These are phyloP conservation scores for Nymphalis c-album DNA, from an alignment of 2,888 invertebrate species.

Conservation along the genomic window DNA sequence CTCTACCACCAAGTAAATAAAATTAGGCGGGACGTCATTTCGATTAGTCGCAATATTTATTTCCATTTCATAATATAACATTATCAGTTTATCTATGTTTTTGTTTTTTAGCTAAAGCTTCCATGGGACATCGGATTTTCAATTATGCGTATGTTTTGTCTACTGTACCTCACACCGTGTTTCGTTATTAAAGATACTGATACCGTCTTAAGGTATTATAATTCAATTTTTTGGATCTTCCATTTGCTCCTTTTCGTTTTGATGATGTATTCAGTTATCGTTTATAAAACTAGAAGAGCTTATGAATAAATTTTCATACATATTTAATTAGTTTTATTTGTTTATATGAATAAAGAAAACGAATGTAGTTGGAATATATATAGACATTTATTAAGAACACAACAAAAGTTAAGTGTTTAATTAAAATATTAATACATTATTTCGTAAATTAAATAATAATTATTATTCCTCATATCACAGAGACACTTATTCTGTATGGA, in stretches of 20 bases:
- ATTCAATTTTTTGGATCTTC: constrained; percentile 70
- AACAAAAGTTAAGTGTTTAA: background rate
- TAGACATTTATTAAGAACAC: background rate
- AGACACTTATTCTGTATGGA: constrained; percentile 33
- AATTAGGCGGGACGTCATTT: no score
- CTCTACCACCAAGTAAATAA: no score
- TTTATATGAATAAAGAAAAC: background rate
- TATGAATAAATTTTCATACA: constrained; percentile 6
- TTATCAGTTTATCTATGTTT: background rate
- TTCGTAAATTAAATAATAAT: background rate
- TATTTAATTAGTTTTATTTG: background rate
- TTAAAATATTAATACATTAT: constrained; percentile 5
- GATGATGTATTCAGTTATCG: constrained; percentile 50
- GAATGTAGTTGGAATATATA: background rate
- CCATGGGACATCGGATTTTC: constrained; percentile 80
- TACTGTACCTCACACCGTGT: constrained; percentile 71
- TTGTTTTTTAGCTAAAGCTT: constrained; percentile 74
- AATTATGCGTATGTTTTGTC: constrained; percentile 68
- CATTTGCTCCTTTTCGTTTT: constrained; percentile 58
- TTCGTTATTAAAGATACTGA: constrained; percentile 52
- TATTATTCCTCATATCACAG: constrained; percentile 28
- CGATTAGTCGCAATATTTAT: no score
- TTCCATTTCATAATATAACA: no score
- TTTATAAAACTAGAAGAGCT: constrained; percentile 46
- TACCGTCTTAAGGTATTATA: constrained; percentile 60